Percentiles rank a stretch among this genome's conserved stretches.
These are phyloP conservation scores for Limanda limanda DNA, from an alignment of 2,113 vertebrate genomes.

Conservation along the genomic window DNA sequence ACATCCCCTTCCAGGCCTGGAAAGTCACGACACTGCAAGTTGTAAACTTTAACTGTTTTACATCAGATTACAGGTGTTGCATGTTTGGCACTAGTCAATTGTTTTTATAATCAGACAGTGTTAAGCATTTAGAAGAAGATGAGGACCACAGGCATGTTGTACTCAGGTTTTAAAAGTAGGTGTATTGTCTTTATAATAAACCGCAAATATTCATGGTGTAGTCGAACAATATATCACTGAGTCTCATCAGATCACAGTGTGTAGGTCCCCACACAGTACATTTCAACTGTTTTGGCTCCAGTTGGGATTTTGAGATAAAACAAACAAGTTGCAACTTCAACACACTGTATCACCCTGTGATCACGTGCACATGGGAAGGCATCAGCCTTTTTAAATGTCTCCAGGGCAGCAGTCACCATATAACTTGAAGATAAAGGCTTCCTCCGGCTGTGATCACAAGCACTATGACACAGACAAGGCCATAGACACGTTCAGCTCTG, in stretches of 20 bases:
- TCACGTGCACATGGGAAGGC: conserved; percentile 25
- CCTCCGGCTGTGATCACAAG: conserved; percentile 47
- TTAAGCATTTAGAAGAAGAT: too few species aligned
- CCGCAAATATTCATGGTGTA: neutral
- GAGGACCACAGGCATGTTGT: too few species aligned
- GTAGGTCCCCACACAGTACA: too few species aligned
- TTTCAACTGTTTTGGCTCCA: too few species aligned
- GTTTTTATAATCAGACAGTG: too few species aligned
- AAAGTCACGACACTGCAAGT: neutral
- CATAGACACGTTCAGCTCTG: conserved; percentile 10
- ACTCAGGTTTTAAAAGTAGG: too few species aligned
- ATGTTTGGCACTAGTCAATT: too few species aligned
- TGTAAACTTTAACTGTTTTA: neutral
- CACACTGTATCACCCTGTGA: conserved; percentile 2
- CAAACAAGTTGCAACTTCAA: conserved; percentile 11
- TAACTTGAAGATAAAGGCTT: conserved; percentile 46
- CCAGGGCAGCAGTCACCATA: conserved; percentile 32
- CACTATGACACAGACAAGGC: conserved; percentile 25
- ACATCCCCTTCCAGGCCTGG: neutral
- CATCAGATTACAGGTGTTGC: neutral
- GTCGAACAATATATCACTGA: neutral
- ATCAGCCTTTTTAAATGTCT: conserved; percentile 20
- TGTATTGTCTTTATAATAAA: too few species aligned
- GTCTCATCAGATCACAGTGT: too few species aligned
- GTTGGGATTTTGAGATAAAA: too few species aligned